These are phyloP conservation scores for Lagorchestes hirsutus DNA, from an alignment of 2,797 vertebrate species.

Conservation along the genomic window DNA sequence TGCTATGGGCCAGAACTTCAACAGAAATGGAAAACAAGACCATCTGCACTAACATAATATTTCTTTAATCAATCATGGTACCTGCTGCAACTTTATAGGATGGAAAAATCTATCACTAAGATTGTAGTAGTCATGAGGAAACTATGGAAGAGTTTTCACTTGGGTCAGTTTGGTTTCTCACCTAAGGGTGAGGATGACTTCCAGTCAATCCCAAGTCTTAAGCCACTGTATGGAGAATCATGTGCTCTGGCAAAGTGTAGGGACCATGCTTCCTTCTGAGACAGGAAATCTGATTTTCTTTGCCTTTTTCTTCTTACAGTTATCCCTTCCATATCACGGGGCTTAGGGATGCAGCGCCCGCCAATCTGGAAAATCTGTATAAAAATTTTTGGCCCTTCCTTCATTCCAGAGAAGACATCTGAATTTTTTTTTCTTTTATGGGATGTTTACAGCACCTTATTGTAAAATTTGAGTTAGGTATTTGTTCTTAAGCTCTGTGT, in stretches of 20 bases:
- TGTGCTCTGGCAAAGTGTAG: background rate
- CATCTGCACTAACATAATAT: background rate
- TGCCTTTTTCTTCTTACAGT: background rate
- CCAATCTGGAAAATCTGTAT: background rate
- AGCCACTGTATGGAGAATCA: background rate
- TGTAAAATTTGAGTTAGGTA: background rate
- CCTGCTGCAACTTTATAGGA: background rate
- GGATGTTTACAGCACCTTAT: background rate
- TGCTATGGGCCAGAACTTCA: background rate
- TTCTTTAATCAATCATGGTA: background rate
- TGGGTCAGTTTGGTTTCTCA: background rate
- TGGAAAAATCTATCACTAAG: background rate
- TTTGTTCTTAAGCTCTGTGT: background rate
- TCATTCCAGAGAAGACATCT: background rate
- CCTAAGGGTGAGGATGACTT: background rate
- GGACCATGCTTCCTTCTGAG: background rate
- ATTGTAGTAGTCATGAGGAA: background rate
- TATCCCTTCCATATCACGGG: background rate
- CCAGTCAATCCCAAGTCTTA: background rate
- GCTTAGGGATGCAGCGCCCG: accelerated
- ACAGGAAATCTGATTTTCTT: background rate
- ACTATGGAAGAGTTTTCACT: background rate
- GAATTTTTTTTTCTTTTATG: background rate
- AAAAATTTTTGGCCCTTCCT: background rate
- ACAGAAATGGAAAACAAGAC: background rate